A percentile compares a stretch with the other conserved stretches of the same genome.
phyloP scores from a whole-genome alignment of 2,113 vertebrate species.

The Trematocara macrostoma region DNA sequence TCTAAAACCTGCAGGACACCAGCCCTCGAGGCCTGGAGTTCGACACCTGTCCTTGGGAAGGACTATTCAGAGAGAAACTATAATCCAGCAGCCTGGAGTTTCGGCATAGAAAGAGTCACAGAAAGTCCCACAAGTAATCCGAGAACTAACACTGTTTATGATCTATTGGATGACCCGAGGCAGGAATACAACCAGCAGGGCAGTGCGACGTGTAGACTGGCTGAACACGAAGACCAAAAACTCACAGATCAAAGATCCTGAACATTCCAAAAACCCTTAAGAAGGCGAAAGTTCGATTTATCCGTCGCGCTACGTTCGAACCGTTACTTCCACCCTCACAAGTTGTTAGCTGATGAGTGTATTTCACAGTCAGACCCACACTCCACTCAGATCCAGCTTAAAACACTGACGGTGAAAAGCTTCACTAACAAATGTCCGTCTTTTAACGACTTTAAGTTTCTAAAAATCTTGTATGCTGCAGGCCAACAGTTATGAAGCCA shows the following conservation, averaged over 20 bases:
- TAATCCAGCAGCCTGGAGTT: fast-evolving
- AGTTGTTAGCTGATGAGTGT: no score
- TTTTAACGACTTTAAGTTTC: background rate
- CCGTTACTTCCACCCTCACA: no score
- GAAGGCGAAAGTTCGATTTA: fast-evolving
- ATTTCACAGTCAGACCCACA: no score
- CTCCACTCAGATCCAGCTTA: no score
- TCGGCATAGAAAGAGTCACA: fast-evolving
- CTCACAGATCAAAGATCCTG: background rate
- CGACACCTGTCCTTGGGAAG: background rate
- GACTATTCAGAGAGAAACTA: background rate
- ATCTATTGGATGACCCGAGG: background rate
- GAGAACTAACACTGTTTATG: fast-evolving
- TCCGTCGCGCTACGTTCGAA: background rate
- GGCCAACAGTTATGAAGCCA: background rate
- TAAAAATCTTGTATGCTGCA: fast-evolving
- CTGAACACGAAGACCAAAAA: background rate
- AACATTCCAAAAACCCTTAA: background rate
- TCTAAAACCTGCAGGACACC: no score
- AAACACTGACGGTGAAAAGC: background rate
- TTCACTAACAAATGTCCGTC: background rate
- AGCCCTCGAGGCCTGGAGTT: no score
- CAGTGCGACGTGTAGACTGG: background rate
- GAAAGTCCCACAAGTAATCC: background rate
- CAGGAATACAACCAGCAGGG: fast-evolving